A percentile compares a stretch with the other conserved stretches of the same genome.
Conservation (phyloP, 2,888 invertebrate species). For the Clusia tigrina region DNA sequence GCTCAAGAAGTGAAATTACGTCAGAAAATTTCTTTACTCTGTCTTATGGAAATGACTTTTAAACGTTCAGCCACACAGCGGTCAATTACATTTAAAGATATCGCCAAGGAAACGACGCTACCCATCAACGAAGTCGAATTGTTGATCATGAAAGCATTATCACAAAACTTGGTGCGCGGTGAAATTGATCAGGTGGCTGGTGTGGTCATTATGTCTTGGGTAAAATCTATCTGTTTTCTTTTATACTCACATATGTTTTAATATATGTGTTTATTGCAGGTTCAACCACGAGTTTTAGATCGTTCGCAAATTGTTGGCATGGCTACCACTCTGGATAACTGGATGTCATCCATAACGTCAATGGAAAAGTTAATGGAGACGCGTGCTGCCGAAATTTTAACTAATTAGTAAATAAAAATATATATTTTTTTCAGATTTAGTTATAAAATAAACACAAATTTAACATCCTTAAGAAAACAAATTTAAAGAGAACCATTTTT, state of each 20-base stretch:
- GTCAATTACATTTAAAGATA: conserved; percentile 88
- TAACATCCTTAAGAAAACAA: no score
- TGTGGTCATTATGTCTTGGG: conserved; percentile 78
- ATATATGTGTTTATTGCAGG: conserved; percentile 37
- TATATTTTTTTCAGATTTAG: no score
- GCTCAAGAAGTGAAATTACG: conserved; percentile 82
- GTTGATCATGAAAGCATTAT: conserved; percentile 96
- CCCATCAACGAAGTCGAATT: conserved; percentile 89
- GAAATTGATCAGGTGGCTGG: conserved; percentile 89
- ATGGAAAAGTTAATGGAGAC: conserved; percentile 65
- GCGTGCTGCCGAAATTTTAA: conserved; percentile 64
- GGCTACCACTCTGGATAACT: conserved; percentile 62
- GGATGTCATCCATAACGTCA: conserved; percentile 64
- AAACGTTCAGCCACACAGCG: conserved; percentile 88
- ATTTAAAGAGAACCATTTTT: no score
- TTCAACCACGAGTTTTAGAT: conserved; percentile 80
- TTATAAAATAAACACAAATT: no score
- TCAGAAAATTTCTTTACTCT: conserved; percentile 93
- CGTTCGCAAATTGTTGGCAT: conserved; percentile 62
- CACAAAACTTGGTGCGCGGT: conserved; percentile 91
- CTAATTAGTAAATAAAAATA: conserved; percentile 60
- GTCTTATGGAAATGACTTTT: conserved; percentile 98
- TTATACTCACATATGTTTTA: background rate
- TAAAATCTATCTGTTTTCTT: conserved; percentile 28
- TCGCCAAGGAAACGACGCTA: conserved; percentile 84